A percentile compares a stretch with the other conserved stretches of the same genome.
These are phyloP conservation scores for Phalanger gymnotis DNA, from an alignment of 2,797 vertebrate species.

Conservation along the genomic window DNA sequence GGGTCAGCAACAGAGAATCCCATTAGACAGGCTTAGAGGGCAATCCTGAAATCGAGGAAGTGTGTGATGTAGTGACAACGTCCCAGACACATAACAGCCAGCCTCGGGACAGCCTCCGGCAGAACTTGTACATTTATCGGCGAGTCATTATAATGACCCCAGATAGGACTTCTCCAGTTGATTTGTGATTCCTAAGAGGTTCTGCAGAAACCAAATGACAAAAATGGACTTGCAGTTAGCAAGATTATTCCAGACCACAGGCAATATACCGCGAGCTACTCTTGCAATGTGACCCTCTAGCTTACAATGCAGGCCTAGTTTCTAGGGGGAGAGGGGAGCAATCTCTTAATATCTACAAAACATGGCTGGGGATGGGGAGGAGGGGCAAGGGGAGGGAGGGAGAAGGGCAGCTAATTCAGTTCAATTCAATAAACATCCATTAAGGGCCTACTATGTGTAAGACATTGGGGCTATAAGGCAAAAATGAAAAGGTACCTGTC, in stretches of 20 bases:
- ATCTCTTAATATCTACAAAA: neutral
- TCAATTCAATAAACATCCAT: neutral
- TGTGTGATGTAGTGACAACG: constrained; percentile 80
- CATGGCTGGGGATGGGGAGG: neutral
- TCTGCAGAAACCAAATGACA: constrained; percentile 44
- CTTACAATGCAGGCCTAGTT: neutral
- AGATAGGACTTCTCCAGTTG: constrained; percentile 63
- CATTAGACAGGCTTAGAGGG: constrained; percentile 82
- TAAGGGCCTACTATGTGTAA: neutral
- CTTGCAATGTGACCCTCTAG: neutral
- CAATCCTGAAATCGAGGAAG: constrained; percentile 79
- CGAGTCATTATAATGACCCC: constrained; percentile 76
- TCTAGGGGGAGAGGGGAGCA: neutral
- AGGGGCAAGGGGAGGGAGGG: neutral
- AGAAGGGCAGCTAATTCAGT: neutral
- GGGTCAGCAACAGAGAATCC: constrained; percentile 83
- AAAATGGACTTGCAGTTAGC: constrained; percentile 9
- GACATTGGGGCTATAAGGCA: neutral
- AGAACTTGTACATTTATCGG: constrained; percentile 79
- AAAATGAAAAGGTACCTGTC: neutral
- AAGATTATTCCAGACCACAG: constrained; percentile 32
- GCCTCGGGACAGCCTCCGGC: constrained; percentile 81
- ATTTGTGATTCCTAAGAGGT: constrained; percentile 67
- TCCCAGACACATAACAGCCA: constrained; percentile 83
- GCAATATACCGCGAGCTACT: neutral